These are phyloP conservation scores for Lasioglossum morio DNA, from an alignment of 2,888 invertebrate species.

Conservation along the genomic window DNA sequence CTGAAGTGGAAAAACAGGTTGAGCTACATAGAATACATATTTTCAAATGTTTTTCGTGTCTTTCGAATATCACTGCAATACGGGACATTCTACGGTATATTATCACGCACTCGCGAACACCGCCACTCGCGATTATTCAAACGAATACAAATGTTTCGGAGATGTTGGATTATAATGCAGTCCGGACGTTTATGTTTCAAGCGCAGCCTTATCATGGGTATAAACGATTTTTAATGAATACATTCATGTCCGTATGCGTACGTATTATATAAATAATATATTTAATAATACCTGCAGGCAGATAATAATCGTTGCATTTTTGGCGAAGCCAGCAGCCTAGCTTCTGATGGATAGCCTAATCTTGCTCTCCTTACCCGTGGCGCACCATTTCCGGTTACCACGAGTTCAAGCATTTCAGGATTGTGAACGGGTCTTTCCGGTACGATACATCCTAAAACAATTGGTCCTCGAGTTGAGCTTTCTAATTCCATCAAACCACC, in stretches of 20 bases:
- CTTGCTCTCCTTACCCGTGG: conserved; percentile 81
- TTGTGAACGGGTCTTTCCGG: conserved; percentile 83
- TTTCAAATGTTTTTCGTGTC: conserved; percentile 49
- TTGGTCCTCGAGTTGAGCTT: conserved; percentile 83
- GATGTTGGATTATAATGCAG: background rate
- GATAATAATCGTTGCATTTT: conserved; percentile 85
- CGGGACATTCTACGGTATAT: conserved; percentile 50
- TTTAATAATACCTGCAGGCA: conserved; percentile 82
- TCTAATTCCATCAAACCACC: conserved; percentile 84
- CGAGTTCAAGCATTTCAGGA: conserved; percentile 83
- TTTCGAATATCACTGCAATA: conserved; percentile 44
- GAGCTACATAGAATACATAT: conserved; percentile 43
- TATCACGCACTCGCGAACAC: conserved; percentile 3
- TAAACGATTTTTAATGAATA: background rate
- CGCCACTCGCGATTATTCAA: background rate
- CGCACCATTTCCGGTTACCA: conserved; percentile 82
- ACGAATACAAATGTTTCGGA: background rate
- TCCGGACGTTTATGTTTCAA: background rate
- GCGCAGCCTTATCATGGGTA: background rate
- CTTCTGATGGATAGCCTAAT: conserved; percentile 84
- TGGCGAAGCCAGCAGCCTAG: conserved; percentile 84
- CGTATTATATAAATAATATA: background rate
- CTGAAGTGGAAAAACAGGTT: conserved; percentile 73
- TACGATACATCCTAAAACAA: conserved; percentile 86
- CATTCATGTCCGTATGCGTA: background rate